Evolutionary conservation across 1,140 invertebrate species (phyloP).

Genomic region (Macrocentrus cingulum): DNA sequence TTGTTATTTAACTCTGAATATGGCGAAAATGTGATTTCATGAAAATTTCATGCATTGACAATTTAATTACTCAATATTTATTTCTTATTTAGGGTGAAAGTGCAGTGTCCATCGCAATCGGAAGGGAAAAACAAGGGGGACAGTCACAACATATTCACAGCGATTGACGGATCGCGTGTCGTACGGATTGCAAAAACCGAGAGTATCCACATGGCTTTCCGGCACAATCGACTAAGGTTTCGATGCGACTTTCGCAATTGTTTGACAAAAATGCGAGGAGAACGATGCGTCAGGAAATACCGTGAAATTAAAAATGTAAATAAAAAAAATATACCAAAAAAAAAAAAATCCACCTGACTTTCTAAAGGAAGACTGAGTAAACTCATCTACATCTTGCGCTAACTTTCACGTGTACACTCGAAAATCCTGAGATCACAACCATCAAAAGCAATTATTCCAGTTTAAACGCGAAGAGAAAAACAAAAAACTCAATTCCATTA

Average conservation of each 20-base stretch:
- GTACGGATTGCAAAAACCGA: slow-evolving; percentile 19
- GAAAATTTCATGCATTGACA: not conserved
- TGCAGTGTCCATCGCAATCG: slow-evolving; percentile 10
- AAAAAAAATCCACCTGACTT: no score
- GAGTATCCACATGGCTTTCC: slow-evolving; percentile 21
- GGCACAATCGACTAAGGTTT: slow-evolving; percentile 6
- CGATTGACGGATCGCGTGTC: slow-evolving; percentile 21
- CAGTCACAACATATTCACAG: no score
- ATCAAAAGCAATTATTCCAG: no score
- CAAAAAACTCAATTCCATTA: no score
- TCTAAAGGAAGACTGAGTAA: no score
- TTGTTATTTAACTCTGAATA: slow-evolving; percentile 1
- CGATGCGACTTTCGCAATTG: not conserved
- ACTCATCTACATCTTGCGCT: no score
- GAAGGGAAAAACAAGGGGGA: slow-evolving; percentile 14
- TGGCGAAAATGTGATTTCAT: not conserved
- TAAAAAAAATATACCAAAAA: not conserved
- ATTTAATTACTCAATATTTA: not conserved
- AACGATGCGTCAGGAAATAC: not conserved
- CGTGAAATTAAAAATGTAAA: not conserved
- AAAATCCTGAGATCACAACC: no score
- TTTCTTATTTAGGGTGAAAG: slow-evolving; percentile 9
- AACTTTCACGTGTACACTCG: no score
- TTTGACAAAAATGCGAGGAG: not conserved
- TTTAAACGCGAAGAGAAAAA: no score